Evolutionary conservation across 2,888 invertebrate genomes (phyloP).

Genomic region (Lamproptera curius): DNA sequence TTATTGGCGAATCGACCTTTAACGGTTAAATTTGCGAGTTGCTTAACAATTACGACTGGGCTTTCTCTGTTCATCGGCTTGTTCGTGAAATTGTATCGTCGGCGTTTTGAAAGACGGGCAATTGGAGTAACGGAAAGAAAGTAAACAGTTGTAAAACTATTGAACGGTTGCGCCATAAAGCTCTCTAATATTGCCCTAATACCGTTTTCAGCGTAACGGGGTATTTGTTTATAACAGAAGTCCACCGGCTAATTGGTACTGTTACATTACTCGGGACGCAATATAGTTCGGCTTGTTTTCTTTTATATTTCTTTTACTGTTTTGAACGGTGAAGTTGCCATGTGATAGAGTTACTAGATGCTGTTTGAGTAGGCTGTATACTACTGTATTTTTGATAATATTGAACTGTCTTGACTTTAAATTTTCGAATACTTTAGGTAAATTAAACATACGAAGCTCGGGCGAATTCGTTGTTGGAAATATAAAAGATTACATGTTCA

Average conservation of each 20-base stretch:
- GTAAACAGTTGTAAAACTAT: slow-evolving; percentile 36
- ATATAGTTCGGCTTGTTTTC: too few relatives aligned
- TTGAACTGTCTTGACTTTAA: too few relatives aligned
- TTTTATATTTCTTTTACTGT: too few relatives aligned
- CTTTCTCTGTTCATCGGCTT: slow-evolving; percentile 16
- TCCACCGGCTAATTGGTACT: not conserved
- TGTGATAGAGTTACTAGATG: too few relatives aligned
- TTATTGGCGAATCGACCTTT: slow-evolving; percentile 13
- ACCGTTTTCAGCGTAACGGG: slow-evolving; percentile 31
- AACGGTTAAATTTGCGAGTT: slow-evolving; percentile 1
- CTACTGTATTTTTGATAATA: too few relatives aligned
- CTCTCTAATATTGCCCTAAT: slow-evolving; percentile 26
- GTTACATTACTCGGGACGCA: too few relatives aligned
- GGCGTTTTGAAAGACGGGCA: slow-evolving; percentile 52
- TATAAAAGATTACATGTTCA: too few relatives aligned
- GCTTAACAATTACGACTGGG: slow-evolving; percentile 5
- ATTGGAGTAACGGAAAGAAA: slow-evolving; percentile 49
- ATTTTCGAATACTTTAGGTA: too few relatives aligned
- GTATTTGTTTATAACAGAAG: slow-evolving; percentile 3
- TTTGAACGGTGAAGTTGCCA: too few relatives aligned
- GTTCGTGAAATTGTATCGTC: slow-evolving; percentile 43
- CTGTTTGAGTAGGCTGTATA: too few relatives aligned
- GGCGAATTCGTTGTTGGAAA: too few relatives aligned
- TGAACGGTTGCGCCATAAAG: slow-evolving; percentile 34
- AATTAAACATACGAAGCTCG: too few relatives aligned